Percentiles rank a stretch among this genome's conserved stretches.
Conservation (phyloP, 2,113 vertebrate species). For the Ailuropoda melanoleuca region DNA sequence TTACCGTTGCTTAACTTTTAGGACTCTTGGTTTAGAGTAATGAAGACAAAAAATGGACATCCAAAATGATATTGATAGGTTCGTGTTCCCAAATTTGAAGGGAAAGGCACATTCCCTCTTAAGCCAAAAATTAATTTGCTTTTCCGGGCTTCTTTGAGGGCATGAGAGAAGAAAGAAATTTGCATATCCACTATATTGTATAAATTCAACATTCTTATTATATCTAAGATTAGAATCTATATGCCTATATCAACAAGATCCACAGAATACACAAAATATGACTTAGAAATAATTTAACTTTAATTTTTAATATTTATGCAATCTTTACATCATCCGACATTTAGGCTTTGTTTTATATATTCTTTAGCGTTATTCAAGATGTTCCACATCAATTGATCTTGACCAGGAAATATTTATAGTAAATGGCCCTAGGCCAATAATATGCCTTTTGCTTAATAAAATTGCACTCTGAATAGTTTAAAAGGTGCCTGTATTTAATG, state of each 20-base stretch:
- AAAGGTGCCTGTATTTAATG: conserved; percentile 80
- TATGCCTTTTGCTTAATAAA: conserved; percentile 83
- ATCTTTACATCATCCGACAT: conserved; percentile 75
- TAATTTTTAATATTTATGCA: conserved; percentile 70
- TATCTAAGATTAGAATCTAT: conserved; percentile 42
- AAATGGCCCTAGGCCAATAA: conserved; percentile 82
- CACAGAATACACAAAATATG: conserved; percentile 46
- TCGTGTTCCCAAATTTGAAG: conserved; percentile 46
- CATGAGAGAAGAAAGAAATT: not conserved
- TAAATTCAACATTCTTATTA: conserved; percentile 29
- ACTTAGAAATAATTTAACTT: conserved; percentile 80
- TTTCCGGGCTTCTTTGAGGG: conserved; percentile 40
- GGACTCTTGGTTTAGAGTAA: conserved; percentile 49
- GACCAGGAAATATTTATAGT: conserved; percentile 82
- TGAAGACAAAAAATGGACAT: conserved; percentile 56
- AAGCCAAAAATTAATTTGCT: conserved; percentile 34
- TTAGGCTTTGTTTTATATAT: conserved; percentile 76
- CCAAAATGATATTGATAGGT: conserved; percentile 30
- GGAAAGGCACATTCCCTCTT: conserved; percentile 44
- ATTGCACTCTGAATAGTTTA: conserved; percentile 79
- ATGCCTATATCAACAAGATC: conserved; percentile 60
- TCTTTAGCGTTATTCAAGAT: conserved; percentile 77
- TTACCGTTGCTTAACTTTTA: conserved; percentile 41
- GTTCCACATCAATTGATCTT: conserved; percentile 82
- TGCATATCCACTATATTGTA: conserved; percentile 70